phyloP scores from a whole-genome alignment of 2,797 vertebrate species.

The Podarcis lilfordi region DNA sequence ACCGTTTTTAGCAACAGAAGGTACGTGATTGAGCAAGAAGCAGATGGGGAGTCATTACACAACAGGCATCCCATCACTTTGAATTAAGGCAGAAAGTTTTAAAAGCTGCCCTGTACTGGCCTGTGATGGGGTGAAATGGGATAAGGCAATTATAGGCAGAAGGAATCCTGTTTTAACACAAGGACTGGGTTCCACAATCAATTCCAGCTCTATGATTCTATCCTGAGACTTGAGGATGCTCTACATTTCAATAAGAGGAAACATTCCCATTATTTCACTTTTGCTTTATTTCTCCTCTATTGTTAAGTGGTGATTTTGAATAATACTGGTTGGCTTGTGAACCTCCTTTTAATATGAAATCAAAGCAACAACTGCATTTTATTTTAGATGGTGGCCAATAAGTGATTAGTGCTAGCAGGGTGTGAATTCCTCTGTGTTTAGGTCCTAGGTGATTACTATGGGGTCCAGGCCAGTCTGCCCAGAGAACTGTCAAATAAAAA shows the following conservation, averaged over 20 bases:
- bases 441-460: no score
- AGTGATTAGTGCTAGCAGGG: not conserved
- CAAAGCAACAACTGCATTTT: no score
- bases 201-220: not conserved
- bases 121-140: not conserved
- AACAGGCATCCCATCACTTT: slow-evolving; percentile 4
- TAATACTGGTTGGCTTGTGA: no score
- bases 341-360: not conserved
- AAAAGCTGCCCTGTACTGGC: not conserved
- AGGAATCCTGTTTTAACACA: not conserved
- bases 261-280: not conserved
- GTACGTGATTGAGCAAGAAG: not conserved
- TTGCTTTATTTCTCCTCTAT: not conserved
- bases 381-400: not conserved
- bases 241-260: not conserved
- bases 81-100: slow-evolving; percentile 3
- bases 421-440: not conserved
- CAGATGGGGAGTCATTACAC: slow-evolving; percentile 5
- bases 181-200: not conserved
- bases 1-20: not conserved
- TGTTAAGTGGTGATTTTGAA: not conserved
- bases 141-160: slow-evolving; percentile 6
- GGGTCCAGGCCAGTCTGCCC: no score
- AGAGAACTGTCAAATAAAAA: no score
- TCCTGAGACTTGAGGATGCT: not conserved